phyloP scores from a whole-genome alignment of 2,888 invertebrate genomes.

The Lomographa bimaculata region DNA sequence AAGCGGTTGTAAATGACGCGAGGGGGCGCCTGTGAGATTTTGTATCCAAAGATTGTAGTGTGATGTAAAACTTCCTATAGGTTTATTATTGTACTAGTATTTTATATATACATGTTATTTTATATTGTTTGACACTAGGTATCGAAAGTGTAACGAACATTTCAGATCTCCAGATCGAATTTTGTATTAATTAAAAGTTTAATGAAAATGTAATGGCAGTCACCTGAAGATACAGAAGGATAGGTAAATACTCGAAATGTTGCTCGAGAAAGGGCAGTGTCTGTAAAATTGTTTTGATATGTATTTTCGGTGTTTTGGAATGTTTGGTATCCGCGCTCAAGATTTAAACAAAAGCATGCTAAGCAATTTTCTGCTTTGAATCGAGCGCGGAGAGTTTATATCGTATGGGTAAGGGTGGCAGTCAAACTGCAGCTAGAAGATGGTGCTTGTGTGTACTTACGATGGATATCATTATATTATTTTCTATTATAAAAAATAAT shows the following conservation, averaged over 20 bases:
- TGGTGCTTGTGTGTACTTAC: constrained; percentile 81
- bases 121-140: constrained; percentile 69
- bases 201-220: constrained; percentile 25
- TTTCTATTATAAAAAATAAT: constrained; percentile 56
- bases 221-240: constrained; percentile 27
- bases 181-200: constrained; percentile 33
- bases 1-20: constrained; percentile 24
- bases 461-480: constrained; percentile 70
- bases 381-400: constrained; percentile 48
- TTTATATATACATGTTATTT: constrained; percentile 67
- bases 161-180: constrained; percentile 67
- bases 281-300: constrained; percentile 41
- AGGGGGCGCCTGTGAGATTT: constrained; percentile 56
- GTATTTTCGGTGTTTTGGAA: constrained; percentile 39
- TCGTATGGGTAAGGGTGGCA: constrained; percentile 59
- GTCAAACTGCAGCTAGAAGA: constrained; percentile 69
- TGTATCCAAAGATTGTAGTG: constrained; percentile 82
- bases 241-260: constrained; percentile 37
- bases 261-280: constrained; percentile 37
- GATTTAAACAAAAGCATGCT: constrained; percentile 35
- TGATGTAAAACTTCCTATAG: constrained; percentile 79
- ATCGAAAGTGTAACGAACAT: constrained; percentile 51
- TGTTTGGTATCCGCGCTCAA: constrained; percentile 41
- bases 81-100: constrained; percentile 76
- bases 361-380: constrained; percentile 43